Base-by-base conservation (phyloP, 2,113 vertebrate genomes). In the Oryzias javanicus region DNA sequence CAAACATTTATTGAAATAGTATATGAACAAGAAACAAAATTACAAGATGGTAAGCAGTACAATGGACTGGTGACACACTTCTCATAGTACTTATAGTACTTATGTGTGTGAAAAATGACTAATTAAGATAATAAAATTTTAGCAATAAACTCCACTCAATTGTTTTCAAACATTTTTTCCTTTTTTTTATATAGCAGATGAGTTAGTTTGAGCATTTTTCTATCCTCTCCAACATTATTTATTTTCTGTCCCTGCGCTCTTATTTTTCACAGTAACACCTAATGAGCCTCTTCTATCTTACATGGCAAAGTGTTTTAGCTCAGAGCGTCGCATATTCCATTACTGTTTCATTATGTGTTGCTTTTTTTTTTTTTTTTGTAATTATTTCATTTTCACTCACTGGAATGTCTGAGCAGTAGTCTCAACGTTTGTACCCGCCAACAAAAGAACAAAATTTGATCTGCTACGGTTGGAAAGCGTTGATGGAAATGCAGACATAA, bases 311-410 rank as follows among this genome's bases (percentile, higher is more conserved):
- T 44, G 48, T 77, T 72, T 55, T 20, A 52, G 42, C 13, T 58
- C 12, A 17, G 60, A 72, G 65, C 49, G 55, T 74, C 19, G 57
- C 66, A 75, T 57, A 73, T 75, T 65, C 44, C 50, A 68, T 64
- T 44, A 55, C 22, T 53, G 14, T 71, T 78, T 82, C 19, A 66
- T 76, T 73, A 35, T 35, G 35, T 35, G 35, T 60, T 49, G 46
- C 73, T 72, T 69, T 49, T 53, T 62, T 42, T 25, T 25, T 25
- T 25, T 25, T 27, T 27, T 27, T 51, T 71, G 46, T 76, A 79
- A 84, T 74, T 66, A 81, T 76, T 46, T 63, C 73, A 74, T 78
- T 74, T 66, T 50, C 29, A 67, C 47, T 52, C 20, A 55, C 6
- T 25, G 48, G 0, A 44, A 22, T 47, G 48, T 22, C 44, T 48